Evolutionary conservation across 2,113 vertebrate genomes (phyloP).

Genomic region (Rhinichthys klamathensis): DNA sequence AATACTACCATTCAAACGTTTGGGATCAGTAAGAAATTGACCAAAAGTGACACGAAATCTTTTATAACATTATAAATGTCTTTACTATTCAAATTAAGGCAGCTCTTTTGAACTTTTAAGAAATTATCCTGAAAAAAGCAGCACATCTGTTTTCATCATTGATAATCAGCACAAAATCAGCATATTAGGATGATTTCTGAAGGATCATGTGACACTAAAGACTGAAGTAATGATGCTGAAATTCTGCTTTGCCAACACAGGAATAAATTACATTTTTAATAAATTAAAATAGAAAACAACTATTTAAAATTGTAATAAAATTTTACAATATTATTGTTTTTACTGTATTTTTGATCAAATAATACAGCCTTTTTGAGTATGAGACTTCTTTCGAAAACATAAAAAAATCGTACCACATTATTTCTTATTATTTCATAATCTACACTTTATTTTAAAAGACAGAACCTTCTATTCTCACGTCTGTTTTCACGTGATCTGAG

Average conservation of each 20-base stretch:
- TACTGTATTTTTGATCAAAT: neutral
- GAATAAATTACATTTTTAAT: neutral
- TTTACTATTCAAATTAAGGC: no score
- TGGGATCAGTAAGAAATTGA: neutral
- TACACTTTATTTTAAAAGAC: slow-evolving; percentile 4
- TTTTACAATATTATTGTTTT: neutral
- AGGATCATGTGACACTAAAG: no score
- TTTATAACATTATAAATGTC: no score
- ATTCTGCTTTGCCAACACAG: neutral
- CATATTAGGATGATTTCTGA: no score
- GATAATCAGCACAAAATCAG: neutral
- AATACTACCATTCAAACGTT: neutral
- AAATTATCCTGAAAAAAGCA: neutral
- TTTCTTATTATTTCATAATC: no score
- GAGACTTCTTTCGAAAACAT: no score
- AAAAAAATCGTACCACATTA: no score
- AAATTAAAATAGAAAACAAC: neutral
- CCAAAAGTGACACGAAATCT: no score
- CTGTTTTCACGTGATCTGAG: slow-evolving; percentile 26
- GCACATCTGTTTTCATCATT: neutral
- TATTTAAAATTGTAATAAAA: neutral
- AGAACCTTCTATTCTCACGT: neutral
- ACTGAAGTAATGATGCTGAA: no score
- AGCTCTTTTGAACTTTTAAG: no score
- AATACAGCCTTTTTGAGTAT: neutral